Evolutionary conservation across 2,797 vertebrate species (phyloP), one percentile per base, ranked within the genome.

Genomic region (Sebastes ruberrimus): DNA sequence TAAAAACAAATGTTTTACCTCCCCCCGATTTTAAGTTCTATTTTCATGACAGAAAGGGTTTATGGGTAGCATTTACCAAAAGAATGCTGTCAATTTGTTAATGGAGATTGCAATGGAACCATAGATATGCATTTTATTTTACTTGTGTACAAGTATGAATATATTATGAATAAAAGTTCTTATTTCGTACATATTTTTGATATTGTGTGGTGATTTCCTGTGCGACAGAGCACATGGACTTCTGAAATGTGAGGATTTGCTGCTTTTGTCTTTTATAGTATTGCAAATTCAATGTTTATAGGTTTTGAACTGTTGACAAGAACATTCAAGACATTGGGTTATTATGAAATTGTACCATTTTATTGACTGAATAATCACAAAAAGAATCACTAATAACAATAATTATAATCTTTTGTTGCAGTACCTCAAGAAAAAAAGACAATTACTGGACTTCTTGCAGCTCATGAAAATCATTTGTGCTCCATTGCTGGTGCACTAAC

Each of bases 41-140:
- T 96, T 96, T 95, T 95, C 93, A 92, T 96, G 93, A 95, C 90
- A 90, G 95, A 95, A 94, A 93, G 95, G 96, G 77, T 87, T 95
- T 95, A 96, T 92, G 85, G 96, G 95, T 95, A 92, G 96, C 95
- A 96, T 97, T 97, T 96, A 94, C 95, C 94, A 94, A 97, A 96
- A 78, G 89, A 97, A 97, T 97, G 97, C 97, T 94, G 83, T 96
- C 94, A 89, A 86, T 91, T 94, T 95, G 95, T 96, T 96, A 92
- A 95, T 95, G 91, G 93, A 94, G 95, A 97, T 92, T 96, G 96
- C 96, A 93, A 96, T 96, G 96, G 96, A 97, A 96, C 91, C 95
- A 98, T 97, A 98, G 96, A 99, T 97, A 98, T 96, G 97, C 97
- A 97, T 99, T 99, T 98, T 98, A 99, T 99, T 99, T 99, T 99